These are phyloP conservation scores for Catostylus mosaicus DNA, from an alignment of 30 jellyfish, hydroid and myxozoan species.

Conservation along the genomic window DNA sequence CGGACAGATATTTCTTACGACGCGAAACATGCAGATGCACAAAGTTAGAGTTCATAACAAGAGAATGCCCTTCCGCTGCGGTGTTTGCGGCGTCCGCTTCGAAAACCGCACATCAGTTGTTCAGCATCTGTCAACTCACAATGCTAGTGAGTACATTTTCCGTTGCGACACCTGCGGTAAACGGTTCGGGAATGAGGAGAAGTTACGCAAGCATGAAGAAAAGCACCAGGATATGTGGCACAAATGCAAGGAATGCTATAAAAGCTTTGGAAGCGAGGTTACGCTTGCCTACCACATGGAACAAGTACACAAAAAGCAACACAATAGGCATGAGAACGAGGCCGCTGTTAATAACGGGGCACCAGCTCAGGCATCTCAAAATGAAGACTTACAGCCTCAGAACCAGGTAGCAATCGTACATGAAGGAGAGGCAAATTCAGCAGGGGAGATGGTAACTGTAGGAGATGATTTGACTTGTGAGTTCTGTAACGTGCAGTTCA, in stretches of 20 bases:
- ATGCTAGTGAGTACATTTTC: slow-evolving; percentile 65
- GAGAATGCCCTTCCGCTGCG: slow-evolving; percentile 96
- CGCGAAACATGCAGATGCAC: slow-evolving; percentile 80
- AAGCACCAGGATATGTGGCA: slow-evolving; percentile 82
- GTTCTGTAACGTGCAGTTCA: slow-evolving; percentile 33
- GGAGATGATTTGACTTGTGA: slow-evolving; percentile 41
- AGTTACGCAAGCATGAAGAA: slow-evolving; percentile 64
- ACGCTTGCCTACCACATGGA: slow-evolving; percentile 73
- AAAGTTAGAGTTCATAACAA: slow-evolving; percentile 77
- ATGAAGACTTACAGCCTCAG: background rate
- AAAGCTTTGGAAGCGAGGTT: slow-evolving; percentile 61
- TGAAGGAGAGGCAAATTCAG: slow-evolving; percentile 21
- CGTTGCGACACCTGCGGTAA: slow-evolving; percentile 83
- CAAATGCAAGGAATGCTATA: slow-evolving; percentile 71
- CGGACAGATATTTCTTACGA: slow-evolving; percentile 65
- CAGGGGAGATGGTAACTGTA: background rate
- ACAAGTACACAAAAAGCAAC: slow-evolving; percentile 65
- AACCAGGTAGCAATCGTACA: background rate
- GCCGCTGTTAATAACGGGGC: background rate
- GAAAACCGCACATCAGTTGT: slow-evolving; percentile 84
- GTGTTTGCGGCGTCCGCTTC: slow-evolving; percentile 81
- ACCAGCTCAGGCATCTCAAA: background rate
- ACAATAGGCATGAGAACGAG: background rate
- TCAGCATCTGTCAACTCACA: slow-evolving; percentile 88
- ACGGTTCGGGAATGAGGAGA: slow-evolving; percentile 83